Base-by-base conservation (phyloP, 2,888 invertebrate genomes). In the Diarsia brunnea region DNA sequence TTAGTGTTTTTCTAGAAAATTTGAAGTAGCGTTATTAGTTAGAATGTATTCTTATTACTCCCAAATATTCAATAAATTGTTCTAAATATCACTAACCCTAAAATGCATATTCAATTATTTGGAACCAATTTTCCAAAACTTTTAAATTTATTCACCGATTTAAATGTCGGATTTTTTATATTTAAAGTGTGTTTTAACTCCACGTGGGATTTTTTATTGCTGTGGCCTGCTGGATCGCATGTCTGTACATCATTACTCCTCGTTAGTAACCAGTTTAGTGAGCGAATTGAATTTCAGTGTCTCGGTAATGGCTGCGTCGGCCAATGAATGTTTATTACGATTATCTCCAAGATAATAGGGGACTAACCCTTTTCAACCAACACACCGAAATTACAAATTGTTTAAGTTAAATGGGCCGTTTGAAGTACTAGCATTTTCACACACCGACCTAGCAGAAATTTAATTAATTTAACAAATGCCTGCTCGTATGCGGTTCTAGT, bases 251-350 rank as follows among this genome's bases (percentile, higher is more conserved):
- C 92, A 93, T 94, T 92, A 93, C 88, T 92, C 90, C 89, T 91
- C 81, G 89, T 91, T 91, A 91, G 89, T 79, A 88, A 90, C 89
- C 89, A 90, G 91, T 93, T 93, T 92, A 91, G 90, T 88, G 84
- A 84, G 86, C 88, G 92, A 92, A 94, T 94, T 94, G 91, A 94
- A 93, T 92, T 92, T 93, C 90, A 92, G 88, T 89, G 89, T 90
- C 88, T 88, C 68, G 81, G 85, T 88, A 88, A 88, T 88, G 83
- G 84, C 75, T 82, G 87, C 82, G 87, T 89, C 84, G 88, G 84
- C 87, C 89, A 90, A 89, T 90, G 87, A 88, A 89, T 87, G 88
- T 88, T 88, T 91, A 89, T 89, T 90, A 89, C 88, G 88, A 91
- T 91, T 89, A 91, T 89, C 89, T 86, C 73, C 69, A 82, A 84